Conservation (phyloP, 1,140 invertebrate species). For the Pachypsylla venusta region DNA sequence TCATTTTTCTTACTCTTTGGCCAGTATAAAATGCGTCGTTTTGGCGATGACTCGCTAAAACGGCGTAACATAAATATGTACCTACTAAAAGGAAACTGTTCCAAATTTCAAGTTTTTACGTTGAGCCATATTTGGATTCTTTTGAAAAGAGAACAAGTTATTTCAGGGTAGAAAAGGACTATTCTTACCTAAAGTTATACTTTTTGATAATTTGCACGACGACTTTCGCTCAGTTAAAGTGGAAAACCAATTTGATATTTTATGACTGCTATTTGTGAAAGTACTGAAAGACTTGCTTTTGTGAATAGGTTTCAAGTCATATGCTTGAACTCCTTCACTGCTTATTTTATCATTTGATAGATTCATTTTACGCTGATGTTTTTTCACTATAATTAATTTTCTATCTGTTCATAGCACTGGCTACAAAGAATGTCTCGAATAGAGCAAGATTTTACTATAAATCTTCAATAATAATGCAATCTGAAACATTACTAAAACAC, state of each 20-base stretch:
- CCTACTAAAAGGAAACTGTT: not conserved
- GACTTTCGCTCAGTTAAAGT: not conserved
- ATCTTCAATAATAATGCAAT: too few relatives aligned
- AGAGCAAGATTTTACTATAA: too few relatives aligned
- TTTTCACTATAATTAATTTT: not conserved
- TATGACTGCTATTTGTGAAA: not conserved
- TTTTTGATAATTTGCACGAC: constrained; percentile 1
- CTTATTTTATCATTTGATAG: constrained; percentile 1
- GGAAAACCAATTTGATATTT: constrained; percentile 6
- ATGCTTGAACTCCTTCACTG: not conserved
- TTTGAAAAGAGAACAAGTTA: not conserved
- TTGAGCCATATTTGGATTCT: too few relatives aligned
- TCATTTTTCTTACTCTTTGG: too few relatives aligned
- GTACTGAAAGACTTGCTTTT: constrained; percentile 9
- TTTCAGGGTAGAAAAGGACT: not conserved
- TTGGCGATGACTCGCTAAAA: too few relatives aligned
- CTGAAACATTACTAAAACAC: too few relatives aligned
- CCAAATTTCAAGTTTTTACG: not conserved
- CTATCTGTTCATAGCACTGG: not conserved
- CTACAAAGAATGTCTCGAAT: not conserved
- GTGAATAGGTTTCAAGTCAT: constrained; percentile 6
- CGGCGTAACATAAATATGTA: not conserved
- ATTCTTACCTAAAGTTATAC: constrained; percentile 6
- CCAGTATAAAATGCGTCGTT: too few relatives aligned
- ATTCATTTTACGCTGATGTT: not conserved